These are phyloP conservation scores for Psittacula echo DNA, from an alignment of 2,797 vertebrate genomes.

Conservation along the genomic window DNA sequence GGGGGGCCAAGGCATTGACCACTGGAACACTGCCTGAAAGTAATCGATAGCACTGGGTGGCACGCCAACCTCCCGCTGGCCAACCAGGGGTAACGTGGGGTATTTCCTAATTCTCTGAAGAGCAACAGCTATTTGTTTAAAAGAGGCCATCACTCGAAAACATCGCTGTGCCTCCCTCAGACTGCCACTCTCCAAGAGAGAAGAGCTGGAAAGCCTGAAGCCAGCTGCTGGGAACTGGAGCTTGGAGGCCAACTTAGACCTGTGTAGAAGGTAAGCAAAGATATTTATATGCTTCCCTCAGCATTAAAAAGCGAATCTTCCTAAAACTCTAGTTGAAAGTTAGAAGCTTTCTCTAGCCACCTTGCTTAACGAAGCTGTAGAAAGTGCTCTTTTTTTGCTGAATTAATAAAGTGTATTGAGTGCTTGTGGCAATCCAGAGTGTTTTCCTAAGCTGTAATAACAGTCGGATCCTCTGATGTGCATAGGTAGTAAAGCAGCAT, in stretches of 20 bases:
- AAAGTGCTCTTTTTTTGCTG: not conserved
- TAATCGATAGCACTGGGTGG: not conserved
- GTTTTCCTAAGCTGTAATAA: slow-evolving; percentile 42
- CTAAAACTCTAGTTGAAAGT: not conserved
- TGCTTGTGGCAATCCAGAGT: not conserved
- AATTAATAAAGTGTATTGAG: slow-evolving; percentile 6
- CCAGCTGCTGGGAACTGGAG: not conserved
- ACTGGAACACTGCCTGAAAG: slow-evolving; percentile 63
- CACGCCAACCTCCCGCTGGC: not conserved
- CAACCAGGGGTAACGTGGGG: slow-evolving; percentile 40
- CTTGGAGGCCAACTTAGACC: not conserved
- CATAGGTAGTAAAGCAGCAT: not conserved
- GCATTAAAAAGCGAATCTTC: not conserved
- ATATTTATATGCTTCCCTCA: not conserved
- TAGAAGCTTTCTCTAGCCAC: not conserved
- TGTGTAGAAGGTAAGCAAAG: not conserved
- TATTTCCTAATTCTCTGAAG: slow-evolving; percentile 65
- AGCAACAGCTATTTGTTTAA: slow-evolving; percentile 49
- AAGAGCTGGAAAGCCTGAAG: not conserved
- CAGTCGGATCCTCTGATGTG: not conserved
- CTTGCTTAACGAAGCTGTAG: not conserved
- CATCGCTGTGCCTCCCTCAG: not conserved
- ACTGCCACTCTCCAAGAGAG: not conserved
- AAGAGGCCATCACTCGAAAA: not conserved
- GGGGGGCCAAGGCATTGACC: slow-evolving; percentile 46